Conservation (phyloP, 2,888 invertebrate genomes). For the Junonia oenone region DNA sequence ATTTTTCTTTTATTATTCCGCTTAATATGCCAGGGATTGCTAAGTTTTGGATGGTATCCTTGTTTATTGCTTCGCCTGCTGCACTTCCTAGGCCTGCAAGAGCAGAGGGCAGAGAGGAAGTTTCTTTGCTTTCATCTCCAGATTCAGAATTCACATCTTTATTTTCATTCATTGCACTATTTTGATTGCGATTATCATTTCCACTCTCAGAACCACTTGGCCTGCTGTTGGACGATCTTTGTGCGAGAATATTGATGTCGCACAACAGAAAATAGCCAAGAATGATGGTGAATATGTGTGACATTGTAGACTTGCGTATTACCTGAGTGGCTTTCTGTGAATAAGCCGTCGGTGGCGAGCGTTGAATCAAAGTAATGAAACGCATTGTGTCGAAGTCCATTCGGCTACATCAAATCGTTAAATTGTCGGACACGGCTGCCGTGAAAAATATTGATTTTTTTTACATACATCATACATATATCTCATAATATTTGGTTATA, state of each 20-base stretch:
- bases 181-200: too few relatives aligned
- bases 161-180: too few relatives aligned
- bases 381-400: neutral
- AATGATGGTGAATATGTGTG: neutral
- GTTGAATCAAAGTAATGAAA: neutral
- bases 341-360: neutral
- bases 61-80: too few relatives aligned
- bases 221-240: neutral
- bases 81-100: too few relatives aligned
- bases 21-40: too few relatives aligned
- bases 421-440: neutral
- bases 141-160: too few relatives aligned
- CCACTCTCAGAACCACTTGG: neutral
- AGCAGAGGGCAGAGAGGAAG: too few relatives aligned
- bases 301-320: neutral
- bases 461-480: too few relatives aligned
- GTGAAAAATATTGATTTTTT: neutral
- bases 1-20: too few relatives aligned
- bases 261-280: neutral
- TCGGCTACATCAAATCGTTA: neutral
- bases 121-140: too few relatives aligned
- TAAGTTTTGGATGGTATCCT: too few relatives aligned
- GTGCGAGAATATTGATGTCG: neutral
- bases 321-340: neutral
- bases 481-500: too few relatives aligned